Percentiles rank a stretch among this genome's conserved stretches.
Conservation (phyloP, 2,888 invertebrate species). For the Neoitamus cyanurus region DNA sequence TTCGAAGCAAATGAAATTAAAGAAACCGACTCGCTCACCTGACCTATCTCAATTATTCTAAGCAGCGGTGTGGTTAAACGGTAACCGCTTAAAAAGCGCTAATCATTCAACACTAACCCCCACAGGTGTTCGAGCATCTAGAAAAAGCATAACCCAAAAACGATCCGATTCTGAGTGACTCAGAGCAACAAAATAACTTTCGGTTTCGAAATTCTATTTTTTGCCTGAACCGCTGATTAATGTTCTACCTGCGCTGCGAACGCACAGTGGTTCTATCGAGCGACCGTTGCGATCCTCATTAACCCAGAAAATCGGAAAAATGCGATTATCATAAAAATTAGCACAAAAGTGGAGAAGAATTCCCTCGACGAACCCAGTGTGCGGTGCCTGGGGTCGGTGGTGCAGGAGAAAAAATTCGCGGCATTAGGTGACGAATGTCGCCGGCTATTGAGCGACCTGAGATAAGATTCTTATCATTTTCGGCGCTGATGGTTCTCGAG, state of each 20-base stretch:
- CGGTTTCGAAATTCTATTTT: constrained; percentile 31
- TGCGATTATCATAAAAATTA: constrained; percentile 25
- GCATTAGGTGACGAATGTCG: neutral
- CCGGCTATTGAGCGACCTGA: neutral
- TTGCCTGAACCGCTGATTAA: neutral
- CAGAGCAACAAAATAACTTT: constrained; percentile 33
- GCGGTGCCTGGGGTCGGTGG: neutral
- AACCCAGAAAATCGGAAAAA: neutral
- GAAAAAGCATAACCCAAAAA: neutral
- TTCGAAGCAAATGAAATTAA: neutral
- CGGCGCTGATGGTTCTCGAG: neutral
- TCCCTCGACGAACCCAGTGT: neutral
- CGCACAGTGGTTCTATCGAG: neutral
- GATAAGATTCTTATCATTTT: neutral
- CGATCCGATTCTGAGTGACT: neutral
- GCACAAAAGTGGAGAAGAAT: constrained; percentile 7
- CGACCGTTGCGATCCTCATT: neutral
- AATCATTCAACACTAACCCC: neutral
- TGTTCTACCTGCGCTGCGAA: neutral
- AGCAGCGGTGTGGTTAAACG: neutral
- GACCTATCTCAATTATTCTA: neutral
- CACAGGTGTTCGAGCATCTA: neutral
- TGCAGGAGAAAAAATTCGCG: neutral
- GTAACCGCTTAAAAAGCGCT: neutral
- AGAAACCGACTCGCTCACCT: neutral